A percentile compares a stretch with the other conserved stretches of the same genome.
phyloP scores from a whole-genome alignment of 2,113 vertebrate genomes.

The Illadopsis cleaveri region DNA sequence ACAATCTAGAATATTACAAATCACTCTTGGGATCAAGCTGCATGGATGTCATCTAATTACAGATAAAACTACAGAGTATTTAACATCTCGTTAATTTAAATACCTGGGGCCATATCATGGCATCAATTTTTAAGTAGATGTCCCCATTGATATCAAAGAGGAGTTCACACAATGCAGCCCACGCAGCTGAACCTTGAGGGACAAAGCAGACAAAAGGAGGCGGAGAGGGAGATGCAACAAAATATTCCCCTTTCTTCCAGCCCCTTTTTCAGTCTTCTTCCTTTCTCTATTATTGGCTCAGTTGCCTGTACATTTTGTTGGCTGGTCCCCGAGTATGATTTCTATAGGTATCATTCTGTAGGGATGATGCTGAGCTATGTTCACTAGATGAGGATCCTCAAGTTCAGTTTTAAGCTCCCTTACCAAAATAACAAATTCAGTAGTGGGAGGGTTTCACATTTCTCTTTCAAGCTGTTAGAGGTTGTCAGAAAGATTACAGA shows the following conservation, averaged over 20 bases:
- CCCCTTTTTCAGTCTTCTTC: background rate
- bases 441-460: background rate
- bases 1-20: slow-evolving; percentile 29
- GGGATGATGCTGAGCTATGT: background rate
- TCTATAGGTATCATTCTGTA: background rate
- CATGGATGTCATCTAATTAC: slow-evolving; percentile 63
- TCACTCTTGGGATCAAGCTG: slow-evolving; percentile 47
- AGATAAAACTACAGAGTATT: slow-evolving; percentile 69
- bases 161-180: background rate
- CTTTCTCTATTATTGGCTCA: background rate
- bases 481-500: slow-evolving; percentile 34
- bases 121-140: slow-evolving; percentile 64
- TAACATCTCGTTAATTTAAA: slow-evolving; percentile 71
- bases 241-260: background rate
- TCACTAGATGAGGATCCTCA: background rate
- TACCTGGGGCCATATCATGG: slow-evolving; percentile 62
- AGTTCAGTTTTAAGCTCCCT: background rate
- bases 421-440: background rate
- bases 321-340: background rate
- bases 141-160: slow-evolving; percentile 62
- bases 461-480: slow-evolving; percentile 16
- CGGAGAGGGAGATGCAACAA: background rate
- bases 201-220: slow-evolving; percentile 36
- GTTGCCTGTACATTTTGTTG: background rate
- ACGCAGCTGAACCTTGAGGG: slow-evolving; percentile 13